These are phyloP conservation scores for Acanthoscelides obtectus DNA, from an alignment of 2,888 invertebrate genomes.

Conservation along the genomic window DNA sequence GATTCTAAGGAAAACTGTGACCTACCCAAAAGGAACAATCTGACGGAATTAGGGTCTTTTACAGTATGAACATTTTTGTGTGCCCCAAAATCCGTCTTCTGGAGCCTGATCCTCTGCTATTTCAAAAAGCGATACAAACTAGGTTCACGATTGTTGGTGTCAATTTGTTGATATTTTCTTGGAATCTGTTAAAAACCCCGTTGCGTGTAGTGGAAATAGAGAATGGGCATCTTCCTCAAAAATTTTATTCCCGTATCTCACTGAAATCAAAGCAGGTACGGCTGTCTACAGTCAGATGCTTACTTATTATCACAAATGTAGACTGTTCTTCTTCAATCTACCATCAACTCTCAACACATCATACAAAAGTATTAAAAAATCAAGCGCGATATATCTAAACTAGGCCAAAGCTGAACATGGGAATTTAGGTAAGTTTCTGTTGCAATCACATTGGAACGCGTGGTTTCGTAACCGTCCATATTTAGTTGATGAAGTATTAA, in stretches of 20 bases:
- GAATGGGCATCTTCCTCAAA: background rate
- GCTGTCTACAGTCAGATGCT: conserved; percentile 42
- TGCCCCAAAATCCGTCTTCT: no score
- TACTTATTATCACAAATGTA: conserved; percentile 41
- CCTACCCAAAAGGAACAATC: no score
- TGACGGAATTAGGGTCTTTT: no score
- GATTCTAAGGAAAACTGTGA: no score
- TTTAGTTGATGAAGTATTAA: no score
- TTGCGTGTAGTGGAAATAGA: background rate
- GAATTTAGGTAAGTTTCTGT: conserved; percentile 16
- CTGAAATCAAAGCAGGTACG: conserved; percentile 42
- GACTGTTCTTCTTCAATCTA: conserved; percentile 31
- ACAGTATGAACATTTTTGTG: no score
- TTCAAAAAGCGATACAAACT: no score
- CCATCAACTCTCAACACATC: conserved; percentile 30
- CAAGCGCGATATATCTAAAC: conserved; percentile 37
- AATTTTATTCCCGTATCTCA: conserved; percentile 30
- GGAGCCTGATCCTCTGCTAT: no score
- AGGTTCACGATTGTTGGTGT: no score
- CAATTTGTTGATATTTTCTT: no score
- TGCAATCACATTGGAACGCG: background rate
- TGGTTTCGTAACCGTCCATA: background rate
- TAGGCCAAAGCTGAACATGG: conserved; percentile 35
- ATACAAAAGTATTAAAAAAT: conserved; percentile 47
- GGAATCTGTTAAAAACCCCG: no score